These are phyloP conservation scores for Acromyrmex heyeri DNA, from an alignment of 1,140 invertebrate species.

Conservation along the genomic window DNA sequence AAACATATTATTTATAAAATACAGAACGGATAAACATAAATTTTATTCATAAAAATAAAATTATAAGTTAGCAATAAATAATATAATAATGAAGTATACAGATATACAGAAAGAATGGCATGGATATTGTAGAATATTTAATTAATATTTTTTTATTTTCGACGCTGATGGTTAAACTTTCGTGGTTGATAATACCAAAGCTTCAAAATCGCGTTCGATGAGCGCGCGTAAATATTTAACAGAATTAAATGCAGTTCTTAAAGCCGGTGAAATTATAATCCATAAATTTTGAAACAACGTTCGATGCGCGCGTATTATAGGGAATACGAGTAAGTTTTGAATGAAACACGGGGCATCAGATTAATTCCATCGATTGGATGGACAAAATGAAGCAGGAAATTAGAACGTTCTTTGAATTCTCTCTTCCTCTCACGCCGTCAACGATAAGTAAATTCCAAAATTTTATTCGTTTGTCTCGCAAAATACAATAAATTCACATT, in stretches of 20 bases:
- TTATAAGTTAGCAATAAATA: constrained; percentile 19
- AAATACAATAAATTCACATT: constrained; percentile 1
- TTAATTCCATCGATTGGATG: constrained; percentile 36
- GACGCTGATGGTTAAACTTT: background rate
- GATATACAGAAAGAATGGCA: background rate
- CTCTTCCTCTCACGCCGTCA: too few relatives aligned
- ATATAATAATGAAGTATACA: background rate
- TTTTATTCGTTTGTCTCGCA: background rate
- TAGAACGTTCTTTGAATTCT: background rate
- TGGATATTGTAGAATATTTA: constrained; percentile 12
- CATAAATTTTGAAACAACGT: constrained; percentile 37
- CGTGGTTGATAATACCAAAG: background rate
- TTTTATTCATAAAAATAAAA: constrained; percentile 22
- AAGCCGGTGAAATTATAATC: constrained; percentile 44
- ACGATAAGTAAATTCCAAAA: background rate
- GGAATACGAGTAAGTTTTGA: constrained; percentile 28
- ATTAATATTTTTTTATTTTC: background rate
- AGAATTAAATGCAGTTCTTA: constrained; percentile 53
- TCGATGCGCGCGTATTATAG: constrained; percentile 7
- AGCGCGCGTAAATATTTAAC: constrained; percentile 51
- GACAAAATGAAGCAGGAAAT: constrained; percentile 26
- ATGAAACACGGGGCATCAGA: constrained; percentile 6
- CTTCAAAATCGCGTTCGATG: constrained; percentile 32
- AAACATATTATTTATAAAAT: background rate
- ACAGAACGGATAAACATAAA: background rate